Evolutionary conservation across 2,888 invertebrate genomes (phyloP).

Genomic region (Dryobota labecula): DNA sequence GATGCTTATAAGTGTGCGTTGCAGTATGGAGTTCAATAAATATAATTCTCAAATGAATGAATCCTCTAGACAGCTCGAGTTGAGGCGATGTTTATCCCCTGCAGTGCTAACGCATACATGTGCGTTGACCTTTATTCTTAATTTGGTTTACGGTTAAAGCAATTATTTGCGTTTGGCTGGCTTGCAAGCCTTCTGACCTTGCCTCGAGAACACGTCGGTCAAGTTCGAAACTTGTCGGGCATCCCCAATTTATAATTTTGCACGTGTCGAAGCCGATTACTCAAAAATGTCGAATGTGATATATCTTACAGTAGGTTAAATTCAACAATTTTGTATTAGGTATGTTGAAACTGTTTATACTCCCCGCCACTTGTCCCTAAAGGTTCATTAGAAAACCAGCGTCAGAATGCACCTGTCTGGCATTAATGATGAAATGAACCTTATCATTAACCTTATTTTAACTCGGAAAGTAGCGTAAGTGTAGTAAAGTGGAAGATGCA

Average conservation of each 20-base stretch:
- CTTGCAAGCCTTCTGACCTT: slow-evolving; percentile 25
- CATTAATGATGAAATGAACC: no score
- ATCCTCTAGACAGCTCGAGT: neutral
- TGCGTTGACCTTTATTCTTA: neutral
- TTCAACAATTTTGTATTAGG: no score
- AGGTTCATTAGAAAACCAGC: no score
- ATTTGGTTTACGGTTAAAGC: slow-evolving; percentile 8
- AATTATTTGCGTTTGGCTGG: slow-evolving; percentile 12
- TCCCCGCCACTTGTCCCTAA: no score
- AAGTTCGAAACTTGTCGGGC: slow-evolving; percentile 35
- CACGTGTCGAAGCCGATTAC: neutral
- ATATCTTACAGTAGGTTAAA: neutral
- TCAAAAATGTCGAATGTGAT: neutral
- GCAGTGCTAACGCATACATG: neutral
- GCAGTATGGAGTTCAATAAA: neutral
- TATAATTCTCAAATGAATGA: no score
- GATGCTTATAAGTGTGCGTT: neutral
- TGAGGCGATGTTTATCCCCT: neutral
- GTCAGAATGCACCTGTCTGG: no score
- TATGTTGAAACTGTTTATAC: no score
- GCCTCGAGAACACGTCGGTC: slow-evolving; percentile 12
- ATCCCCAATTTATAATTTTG: slow-evolving; percentile 10
- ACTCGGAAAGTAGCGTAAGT: no score
- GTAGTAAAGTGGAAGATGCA: no score
- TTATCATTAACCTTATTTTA: no score